Percentiles rank a stretch among this genome's conserved stretches.
phyloP scores from a whole-genome alignment of 2,113 vertebrate species.

The Morone saxatilis region DNA sequence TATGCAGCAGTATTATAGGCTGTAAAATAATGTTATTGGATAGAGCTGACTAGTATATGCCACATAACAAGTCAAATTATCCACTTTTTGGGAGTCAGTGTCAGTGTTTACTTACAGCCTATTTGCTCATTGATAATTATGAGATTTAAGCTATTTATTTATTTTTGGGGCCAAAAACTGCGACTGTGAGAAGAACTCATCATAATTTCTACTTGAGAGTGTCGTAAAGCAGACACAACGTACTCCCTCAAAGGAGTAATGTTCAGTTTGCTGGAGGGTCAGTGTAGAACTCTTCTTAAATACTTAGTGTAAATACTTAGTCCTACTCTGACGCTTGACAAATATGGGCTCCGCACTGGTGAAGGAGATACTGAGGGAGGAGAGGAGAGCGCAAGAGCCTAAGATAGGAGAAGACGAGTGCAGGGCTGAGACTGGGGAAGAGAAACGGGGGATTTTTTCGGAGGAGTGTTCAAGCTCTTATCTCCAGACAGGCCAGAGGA shows the following conservation, averaged over 20 bases:
- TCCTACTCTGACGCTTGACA: not conserved
- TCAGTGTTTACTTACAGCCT: no score
- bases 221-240: no score
- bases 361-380: not conserved
- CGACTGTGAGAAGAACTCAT: no score
- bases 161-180: not conserved
- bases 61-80: not conserved
- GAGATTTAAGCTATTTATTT: not conserved
- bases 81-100: not conserved
- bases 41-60: not conserved
- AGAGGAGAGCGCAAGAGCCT: slow-evolving; percentile 17
- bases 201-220: no score
- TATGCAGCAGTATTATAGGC: not conserved
- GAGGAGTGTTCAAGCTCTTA: slow-evolving; percentile 58
- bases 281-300: no score
- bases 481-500: slow-evolving; percentile 67
- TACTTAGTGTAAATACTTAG: no score
- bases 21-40: not conserved
- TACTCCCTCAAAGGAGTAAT: not conserved
- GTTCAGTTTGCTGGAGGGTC: no score
- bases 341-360: not conserved
- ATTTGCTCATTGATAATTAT: not conserved
- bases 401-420: slow-evolving; percentile 5
- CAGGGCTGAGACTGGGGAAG: slow-evolving; percentile 3
- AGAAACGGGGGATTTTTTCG: slow-evolving; percentile 13